A percentile compares a stretch with the other conserved stretches of the same genome.
Conservation (phyloP, 1,140 invertebrate species). For the Agrypnia vestita region DNA sequence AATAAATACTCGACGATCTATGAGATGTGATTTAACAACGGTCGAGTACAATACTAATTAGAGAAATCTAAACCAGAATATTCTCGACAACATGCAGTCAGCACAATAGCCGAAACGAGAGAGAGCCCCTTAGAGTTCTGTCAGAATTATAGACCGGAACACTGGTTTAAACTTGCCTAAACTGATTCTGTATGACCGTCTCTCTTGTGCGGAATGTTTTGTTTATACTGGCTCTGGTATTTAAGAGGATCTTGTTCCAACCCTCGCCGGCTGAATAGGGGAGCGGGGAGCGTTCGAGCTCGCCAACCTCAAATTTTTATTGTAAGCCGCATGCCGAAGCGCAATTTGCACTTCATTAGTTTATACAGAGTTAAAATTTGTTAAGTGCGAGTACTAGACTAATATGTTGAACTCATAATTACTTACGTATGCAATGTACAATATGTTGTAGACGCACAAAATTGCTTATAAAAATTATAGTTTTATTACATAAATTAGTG, state of each 20-base stretch:
- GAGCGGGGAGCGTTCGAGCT: background rate
- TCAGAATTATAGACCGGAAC: conserved; percentile 56
- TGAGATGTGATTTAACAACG: too few relatives aligned
- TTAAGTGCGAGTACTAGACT: too few relatives aligned
- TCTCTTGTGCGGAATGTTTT: conserved; percentile 29
- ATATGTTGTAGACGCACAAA: too few relatives aligned
- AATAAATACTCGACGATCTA: too few relatives aligned
- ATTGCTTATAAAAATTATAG: too few relatives aligned
- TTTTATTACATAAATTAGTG: too few relatives aligned
- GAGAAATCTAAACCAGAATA: too few relatives aligned
- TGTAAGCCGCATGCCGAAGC: background rate
- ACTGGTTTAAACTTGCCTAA: conserved; percentile 57
- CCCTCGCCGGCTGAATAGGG: background rate
- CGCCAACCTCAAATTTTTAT: conserved; percentile 22
- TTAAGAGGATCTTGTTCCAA: conserved; percentile 49
- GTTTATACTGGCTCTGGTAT: conserved; percentile 41
- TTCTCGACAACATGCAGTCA: background rate
- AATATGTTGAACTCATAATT: too few relatives aligned
- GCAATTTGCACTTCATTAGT: conserved; percentile 24
- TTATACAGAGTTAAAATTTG: too few relatives aligned
- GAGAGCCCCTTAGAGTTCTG: background rate
- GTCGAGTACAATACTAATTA: too few relatives aligned
- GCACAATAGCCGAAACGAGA: background rate
- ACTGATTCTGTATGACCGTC: conserved; percentile 53
- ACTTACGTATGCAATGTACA: too few relatives aligned